A percentile compares a stretch with the other conserved stretches of the same genome.
Evolutionary conservation across 2,113 vertebrate species (phyloP).

Genomic region (Actenoides hombroni): DNA sequence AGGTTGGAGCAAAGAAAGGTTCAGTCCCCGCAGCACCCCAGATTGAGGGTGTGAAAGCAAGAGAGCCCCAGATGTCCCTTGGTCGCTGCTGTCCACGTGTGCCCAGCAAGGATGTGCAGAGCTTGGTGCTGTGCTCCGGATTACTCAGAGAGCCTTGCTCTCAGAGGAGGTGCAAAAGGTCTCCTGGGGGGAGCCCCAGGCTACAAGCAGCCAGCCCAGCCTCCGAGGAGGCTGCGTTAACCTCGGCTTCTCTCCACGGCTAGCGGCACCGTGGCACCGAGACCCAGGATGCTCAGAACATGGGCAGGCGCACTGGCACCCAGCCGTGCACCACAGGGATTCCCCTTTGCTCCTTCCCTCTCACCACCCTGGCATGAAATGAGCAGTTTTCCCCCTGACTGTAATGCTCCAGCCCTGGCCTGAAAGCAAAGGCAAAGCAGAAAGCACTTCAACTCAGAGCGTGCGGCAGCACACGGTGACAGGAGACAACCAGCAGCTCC

Average conservation of each 20-base stretch:
- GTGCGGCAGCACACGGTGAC: rapidly evolving
- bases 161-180: not conserved
- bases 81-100: rapidly evolving
- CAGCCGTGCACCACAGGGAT: not conserved
- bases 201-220: not conserved
- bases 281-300: not conserved
- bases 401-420: not conserved
- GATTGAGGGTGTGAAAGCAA: not conserved
- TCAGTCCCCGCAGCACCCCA: not conserved
- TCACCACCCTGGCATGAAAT: not conserved
- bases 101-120: not conserved
- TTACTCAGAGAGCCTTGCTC: not conserved
- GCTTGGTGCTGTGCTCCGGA: rapidly evolving
- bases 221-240: rapidly evolving
- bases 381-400: rapidly evolving
- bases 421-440: not conserved
- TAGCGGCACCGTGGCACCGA: not conserved
- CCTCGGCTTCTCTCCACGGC: rapidly evolving
- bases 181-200: not conserved
- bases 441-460: not conserved
- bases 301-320: rapidly evolving
- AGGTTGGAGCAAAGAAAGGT: not conserved
- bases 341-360: not conserved
- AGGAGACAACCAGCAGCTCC: not conserved
- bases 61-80: not conserved